These are phyloP conservation scores for Leptopilina clavipes DNA, from an alignment of 1,140 invertebrate species.

Conservation along the genomic window DNA sequence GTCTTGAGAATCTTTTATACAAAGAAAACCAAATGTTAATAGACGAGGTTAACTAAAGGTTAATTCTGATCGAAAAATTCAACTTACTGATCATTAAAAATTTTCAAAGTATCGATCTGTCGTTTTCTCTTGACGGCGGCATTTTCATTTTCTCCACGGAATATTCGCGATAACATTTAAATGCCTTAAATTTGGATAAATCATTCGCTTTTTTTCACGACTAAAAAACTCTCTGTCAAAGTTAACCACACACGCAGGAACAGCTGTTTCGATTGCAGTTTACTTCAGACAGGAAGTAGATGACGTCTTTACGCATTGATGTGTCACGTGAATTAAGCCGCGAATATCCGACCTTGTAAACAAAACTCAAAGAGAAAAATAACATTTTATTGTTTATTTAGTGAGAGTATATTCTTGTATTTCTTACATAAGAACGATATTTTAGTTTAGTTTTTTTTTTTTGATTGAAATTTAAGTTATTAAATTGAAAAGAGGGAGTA, in stretches of 20 bases:
- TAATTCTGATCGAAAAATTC: conserved; percentile 35
- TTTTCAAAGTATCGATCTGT: conserved; percentile 84
- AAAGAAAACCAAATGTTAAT: conserved; percentile 38
- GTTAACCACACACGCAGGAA: neutral
- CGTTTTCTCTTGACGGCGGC: conserved; percentile 76
- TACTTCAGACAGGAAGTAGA: conserved; percentile 42
- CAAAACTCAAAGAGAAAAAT: neutral
- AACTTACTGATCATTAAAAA: conserved; percentile 79
- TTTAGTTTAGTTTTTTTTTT: no score
- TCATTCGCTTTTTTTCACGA: conserved; percentile 65
- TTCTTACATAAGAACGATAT: no score
- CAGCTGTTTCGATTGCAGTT: conserved; percentile 38
- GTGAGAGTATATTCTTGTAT: no score
- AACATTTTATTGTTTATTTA: no score
- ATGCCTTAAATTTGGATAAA: conserved; percentile 66
- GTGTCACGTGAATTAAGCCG: conserved; percentile 24
- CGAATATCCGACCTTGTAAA: neutral
- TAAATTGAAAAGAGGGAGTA: no score
- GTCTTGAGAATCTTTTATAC: neutral
- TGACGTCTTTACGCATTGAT: no score
- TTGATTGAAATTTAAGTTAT: no score
- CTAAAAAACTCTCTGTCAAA: neutral
- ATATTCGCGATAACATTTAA: conserved; percentile 76
- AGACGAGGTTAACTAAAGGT: conserved; percentile 62
- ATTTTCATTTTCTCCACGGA: conserved; percentile 74